phyloP scores from a whole-genome alignment of 2,113 vertebrate genomes.

The Ciconia boyciana region DNA sequence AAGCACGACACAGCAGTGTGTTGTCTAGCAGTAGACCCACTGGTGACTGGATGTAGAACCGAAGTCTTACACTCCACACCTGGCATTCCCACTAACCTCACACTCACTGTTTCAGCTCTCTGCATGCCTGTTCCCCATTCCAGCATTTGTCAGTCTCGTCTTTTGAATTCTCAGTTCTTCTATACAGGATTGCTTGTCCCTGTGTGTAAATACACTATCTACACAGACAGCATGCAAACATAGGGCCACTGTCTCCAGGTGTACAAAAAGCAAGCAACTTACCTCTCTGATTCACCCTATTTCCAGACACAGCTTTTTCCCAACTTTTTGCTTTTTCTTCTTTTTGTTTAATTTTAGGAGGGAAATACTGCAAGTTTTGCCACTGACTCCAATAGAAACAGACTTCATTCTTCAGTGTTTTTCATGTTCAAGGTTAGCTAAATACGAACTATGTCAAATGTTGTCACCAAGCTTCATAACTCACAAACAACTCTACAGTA shows the following conservation, averaged over 20 bases:
- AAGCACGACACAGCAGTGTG: not conserved
- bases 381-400: not conserved
- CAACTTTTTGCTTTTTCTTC: not conserved
- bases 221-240: not conserved
- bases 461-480: not conserved
- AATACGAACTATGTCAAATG: not conserved
- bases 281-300: not conserved
- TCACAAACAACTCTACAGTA: not conserved
- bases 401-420: not conserved
- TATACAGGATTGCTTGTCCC: not conserved
- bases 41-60: not conserved
- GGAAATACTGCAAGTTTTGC: not conserved
- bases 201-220: not conserved
- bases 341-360: not conserved
- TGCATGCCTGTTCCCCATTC: not conserved
- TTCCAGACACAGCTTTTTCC: not conserved
- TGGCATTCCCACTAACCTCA: not conserved
- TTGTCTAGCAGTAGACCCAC: not conserved
- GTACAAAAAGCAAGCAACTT: not conserved
- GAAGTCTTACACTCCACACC: not conserved
- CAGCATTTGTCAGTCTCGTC: not conserved
- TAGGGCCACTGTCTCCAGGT: not conserved
- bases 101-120: not conserved
- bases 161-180: not conserved
- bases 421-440: not conserved